Conservation (phyloP, 2,113 vertebrate species). For the Stercorarius parasiticus region DNA sequence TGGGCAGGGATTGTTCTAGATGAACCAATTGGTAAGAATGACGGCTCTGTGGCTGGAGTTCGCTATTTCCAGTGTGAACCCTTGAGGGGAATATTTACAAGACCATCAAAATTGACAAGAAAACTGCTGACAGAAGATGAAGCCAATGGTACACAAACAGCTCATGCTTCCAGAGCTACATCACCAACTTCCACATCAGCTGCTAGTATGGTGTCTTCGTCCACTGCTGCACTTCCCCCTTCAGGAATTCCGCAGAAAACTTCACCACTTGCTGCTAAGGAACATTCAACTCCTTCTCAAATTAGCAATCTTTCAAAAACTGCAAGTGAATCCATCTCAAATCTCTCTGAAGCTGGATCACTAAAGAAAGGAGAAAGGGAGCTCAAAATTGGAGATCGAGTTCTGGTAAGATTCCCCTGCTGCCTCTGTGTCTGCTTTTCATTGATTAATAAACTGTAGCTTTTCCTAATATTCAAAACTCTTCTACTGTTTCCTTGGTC, state of each 20-base stretch:
- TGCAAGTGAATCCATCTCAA: constrained; percentile 92
- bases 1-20: constrained; percentile 98
- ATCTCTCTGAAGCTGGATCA: constrained; percentile 92
- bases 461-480: not conserved
- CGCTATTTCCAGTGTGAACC: constrained; percentile 96
- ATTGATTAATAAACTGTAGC: not conserved
- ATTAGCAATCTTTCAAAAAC: constrained; percentile 87
- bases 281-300: constrained; percentile 65
- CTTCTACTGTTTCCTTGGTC: not conserved
- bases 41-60: constrained; percentile 93
- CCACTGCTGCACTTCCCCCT: constrained; percentile 44
- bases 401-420: constrained; percentile 83
- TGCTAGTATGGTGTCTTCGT: constrained; percentile 51
- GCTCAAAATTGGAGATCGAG: constrained; percentile 92
- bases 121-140: constrained; percentile 83
- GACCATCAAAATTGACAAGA: constrained; percentile 89
- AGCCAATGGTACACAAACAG: constrained; percentile 82
- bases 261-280: constrained; percentile 61
- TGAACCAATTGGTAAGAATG: constrained; percentile 97
- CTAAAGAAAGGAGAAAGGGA: constrained; percentile 96
- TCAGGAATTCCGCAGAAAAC: constrained; percentile 69
- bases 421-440: not conserved
- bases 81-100: constrained; percentile 92
- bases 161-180: constrained; percentile 78
- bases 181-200: constrained; percentile 83